phyloP scores from a whole-genome alignment of 2,797 vertebrate genomes.

The Selene dorsalis region DNA sequence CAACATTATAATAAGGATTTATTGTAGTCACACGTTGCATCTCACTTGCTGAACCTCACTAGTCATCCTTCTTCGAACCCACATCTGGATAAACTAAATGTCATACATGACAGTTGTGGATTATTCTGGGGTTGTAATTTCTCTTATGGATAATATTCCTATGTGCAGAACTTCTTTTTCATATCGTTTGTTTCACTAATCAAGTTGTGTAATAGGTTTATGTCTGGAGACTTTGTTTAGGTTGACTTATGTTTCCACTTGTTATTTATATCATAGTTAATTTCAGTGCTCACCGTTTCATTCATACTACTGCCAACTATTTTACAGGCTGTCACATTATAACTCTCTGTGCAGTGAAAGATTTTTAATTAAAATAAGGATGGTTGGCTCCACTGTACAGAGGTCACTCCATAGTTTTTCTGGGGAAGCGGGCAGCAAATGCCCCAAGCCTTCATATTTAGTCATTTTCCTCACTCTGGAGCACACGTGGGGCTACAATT shows the following conservation, averaged over 20 bases:
- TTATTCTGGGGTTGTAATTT: conserved; percentile 12
- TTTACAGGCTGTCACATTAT: conserved; percentile 73
- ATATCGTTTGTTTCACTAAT: conserved; percentile 26
- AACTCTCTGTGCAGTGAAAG: conserved; percentile 80
- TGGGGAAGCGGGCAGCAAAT: conserved; percentile 44
- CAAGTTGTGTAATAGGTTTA: conserved; percentile 18
- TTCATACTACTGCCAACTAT: conserved; percentile 75
- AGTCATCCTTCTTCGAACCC: conserved; percentile 6
- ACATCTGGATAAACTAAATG: conserved; percentile 16
- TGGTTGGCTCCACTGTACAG: conserved; percentile 74
- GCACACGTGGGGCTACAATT: conserved; percentile 48
- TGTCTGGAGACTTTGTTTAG: conserved; percentile 73
- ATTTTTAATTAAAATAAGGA: conserved; percentile 86
- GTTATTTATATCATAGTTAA: conserved; percentile 76
- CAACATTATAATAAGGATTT: conserved; percentile 8
- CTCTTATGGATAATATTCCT: conserved; percentile 20
- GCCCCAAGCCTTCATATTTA: conserved; percentile 60
- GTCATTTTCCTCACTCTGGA: conserved; percentile 68
- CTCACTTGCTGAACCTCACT: conserved; percentile 1
- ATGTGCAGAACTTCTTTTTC: conserved; percentile 17
- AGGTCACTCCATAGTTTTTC: conserved; percentile 75
- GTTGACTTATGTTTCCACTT: conserved; percentile 54
- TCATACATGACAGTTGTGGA: conserved; percentile 29
- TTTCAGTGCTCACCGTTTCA: conserved; percentile 75
- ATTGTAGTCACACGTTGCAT: not conserved